Percentiles rank a stretch among this genome's conserved stretches.
Conservation (phyloP, 2,797 vertebrate species). For the Anisognathus igniventris region DNA sequence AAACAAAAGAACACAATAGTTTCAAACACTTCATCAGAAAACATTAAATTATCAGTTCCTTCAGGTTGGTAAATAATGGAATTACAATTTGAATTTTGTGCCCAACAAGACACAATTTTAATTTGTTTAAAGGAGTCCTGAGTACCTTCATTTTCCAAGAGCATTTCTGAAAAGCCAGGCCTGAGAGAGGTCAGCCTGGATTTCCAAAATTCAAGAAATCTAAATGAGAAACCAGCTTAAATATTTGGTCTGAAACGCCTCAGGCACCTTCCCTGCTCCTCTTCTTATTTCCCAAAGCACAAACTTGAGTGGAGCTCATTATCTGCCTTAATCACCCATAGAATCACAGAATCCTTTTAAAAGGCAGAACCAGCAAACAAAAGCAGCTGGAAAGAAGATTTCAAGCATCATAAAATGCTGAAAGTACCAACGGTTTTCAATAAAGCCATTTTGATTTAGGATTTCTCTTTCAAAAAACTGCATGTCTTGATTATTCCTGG, state of each 20-base stretch:
- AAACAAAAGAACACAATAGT: background rate
- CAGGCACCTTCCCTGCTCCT: background rate
- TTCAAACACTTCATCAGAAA: background rate
- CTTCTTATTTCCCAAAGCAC: background rate
- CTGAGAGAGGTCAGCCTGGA: background rate
- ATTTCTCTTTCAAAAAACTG: background rate
- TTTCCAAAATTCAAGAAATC: background rate
- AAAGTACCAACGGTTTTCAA: background rate
- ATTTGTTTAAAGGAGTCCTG: background rate
- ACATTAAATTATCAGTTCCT: background rate
- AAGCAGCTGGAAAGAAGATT: background rate
- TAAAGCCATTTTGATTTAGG: background rate
- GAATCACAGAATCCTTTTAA: background rate
- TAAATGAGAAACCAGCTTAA: background rate
- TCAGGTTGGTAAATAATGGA: background rate
- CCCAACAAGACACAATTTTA: background rate
- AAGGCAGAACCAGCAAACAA: background rate
- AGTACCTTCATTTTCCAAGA: background rate
- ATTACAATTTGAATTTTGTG: background rate
- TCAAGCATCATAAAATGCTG: conserved; percentile 16
- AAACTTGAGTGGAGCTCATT: background rate
- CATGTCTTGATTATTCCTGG: conserved; percentile 1
- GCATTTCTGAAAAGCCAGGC: background rate
- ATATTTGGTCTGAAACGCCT: fast-evolving
- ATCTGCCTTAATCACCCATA: background rate